phyloP scores from a whole-genome alignment of 2,797 vertebrate genomes.

The Eutrigla gurnardus region DNA sequence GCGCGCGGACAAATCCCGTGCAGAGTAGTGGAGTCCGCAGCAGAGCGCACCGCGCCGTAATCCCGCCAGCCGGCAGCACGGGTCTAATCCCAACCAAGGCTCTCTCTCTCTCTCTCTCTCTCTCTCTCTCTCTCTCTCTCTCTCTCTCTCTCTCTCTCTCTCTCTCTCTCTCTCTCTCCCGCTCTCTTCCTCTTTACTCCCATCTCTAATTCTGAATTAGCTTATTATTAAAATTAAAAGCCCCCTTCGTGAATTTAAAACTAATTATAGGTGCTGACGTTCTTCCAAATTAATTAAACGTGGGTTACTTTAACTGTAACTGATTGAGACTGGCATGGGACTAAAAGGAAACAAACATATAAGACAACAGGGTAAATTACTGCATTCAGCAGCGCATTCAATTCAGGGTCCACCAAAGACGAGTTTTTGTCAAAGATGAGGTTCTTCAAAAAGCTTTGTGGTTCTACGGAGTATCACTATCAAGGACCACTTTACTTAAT shows the following conservation, averaged over 20 bases:
- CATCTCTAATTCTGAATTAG: too few relatives aligned
- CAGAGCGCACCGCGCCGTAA: constrained; percentile 50
- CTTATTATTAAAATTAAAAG: too few relatives aligned
- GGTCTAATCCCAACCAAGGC: constrained; percentile 65
- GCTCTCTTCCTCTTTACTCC: background rate
- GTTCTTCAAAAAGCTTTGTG: background rate
- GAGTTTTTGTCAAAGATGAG: background rate
- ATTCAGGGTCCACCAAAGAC: background rate
- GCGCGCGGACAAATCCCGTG: constrained; percentile 12
- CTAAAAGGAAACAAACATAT: background rate
- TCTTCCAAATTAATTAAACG: constrained; percentile 1
- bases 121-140: constrained; percentile 1
- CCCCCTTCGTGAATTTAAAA: background rate
- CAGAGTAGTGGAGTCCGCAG: background rate
- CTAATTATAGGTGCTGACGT: constrained; percentile 34
- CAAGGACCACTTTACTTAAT: background rate
- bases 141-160: constrained; percentile 5
- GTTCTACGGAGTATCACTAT: background rate
- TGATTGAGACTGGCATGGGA: background rate
- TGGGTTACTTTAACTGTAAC: constrained; percentile 2
- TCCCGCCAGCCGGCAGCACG: constrained; percentile 45
- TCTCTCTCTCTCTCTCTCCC: constrained; percentile 9
- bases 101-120: background rate
- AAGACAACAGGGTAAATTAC: background rate
- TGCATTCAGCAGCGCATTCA: background rate